Conservation (phyloP, 2,888 invertebrate species). For the Melanargia galathea region DNA sequence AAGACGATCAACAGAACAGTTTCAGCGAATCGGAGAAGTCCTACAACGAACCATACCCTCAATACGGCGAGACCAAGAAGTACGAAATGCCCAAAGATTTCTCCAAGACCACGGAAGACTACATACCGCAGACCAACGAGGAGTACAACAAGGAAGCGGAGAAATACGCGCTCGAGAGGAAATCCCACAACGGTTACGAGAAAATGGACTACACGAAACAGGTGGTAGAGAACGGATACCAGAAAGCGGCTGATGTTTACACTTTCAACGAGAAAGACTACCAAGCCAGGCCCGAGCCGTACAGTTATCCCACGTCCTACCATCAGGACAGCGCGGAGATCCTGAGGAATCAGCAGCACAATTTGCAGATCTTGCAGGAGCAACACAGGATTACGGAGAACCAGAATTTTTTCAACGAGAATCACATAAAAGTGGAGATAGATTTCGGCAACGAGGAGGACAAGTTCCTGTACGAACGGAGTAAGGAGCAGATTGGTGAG, state of each 20-base stretch:
- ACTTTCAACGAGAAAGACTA: constrained; percentile 51
- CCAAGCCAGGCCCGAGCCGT: constrained; percentile 42
- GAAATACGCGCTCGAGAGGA: constrained; percentile 68
- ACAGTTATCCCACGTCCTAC: constrained; percentile 50
- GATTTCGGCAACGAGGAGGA: constrained; percentile 67
- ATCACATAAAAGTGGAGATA: constrained; percentile 70
- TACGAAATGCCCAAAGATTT: constrained; percentile 66
- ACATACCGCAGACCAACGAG: constrained; percentile 70
- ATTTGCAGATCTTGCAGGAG: constrained; percentile 66
- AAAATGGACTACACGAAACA: constrained; percentile 54
- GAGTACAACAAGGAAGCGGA: constrained; percentile 75
- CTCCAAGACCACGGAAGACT: constrained; percentile 62
- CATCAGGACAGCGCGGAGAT: constrained; percentile 62
- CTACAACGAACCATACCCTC: constrained; percentile 41
- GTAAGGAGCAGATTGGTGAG: constrained; percentile 52
- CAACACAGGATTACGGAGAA: constrained; percentile 64
- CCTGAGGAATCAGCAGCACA: constrained; percentile 68
- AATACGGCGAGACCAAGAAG: constrained; percentile 47
- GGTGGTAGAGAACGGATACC: constrained; percentile 48
- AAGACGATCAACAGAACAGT: constrained; percentile 55
- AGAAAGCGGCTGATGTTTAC: constrained; percentile 52
- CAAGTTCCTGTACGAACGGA: constrained; percentile 63
- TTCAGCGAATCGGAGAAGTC: constrained; percentile 55
- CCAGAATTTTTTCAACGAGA: constrained; percentile 70
- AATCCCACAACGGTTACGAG: constrained; percentile 61